Evolutionary conservation across 2,113 vertebrate genomes (phyloP), one percentile per base, ranked within the genome.

Genomic region (Pyrgilauda ruficollis): DNA sequence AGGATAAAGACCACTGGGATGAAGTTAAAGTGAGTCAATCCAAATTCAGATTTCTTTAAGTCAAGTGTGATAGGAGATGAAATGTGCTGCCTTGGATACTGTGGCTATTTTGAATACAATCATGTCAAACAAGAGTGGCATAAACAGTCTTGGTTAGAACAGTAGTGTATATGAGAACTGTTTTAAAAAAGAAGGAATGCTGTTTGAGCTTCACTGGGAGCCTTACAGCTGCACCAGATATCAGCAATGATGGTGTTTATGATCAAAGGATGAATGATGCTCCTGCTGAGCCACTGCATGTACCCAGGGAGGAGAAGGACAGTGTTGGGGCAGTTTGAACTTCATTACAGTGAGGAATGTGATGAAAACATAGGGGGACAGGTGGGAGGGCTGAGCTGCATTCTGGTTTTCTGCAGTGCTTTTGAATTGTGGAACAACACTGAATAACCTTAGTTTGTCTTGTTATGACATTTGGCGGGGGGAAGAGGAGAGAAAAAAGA

Each of bases 1-100:
- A 99, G 85, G 99, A 99, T 96, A 99, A 97, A 96, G 99, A 99
- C 95, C 98, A 99, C 96, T 99, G 99, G 99, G 99, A 99, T 68
- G 99, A 99, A 74, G 99, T 99, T 70, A 99, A 99, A 98, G 99
- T 99, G 67, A 98, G 98, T 94, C 31, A 41, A 10, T 70, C 39
- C 6, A 33, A 66, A 67, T 78, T 76, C 66, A 86, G 23, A 41
- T 64, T 89, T 91, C 70, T 82, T 82, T 30, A 61, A 74, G 13
- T 64, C 19, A 62, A 64, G 14, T 56, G 58, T 70, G 35, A 24
- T 69, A 72, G 49, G 52, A 79, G 67, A 79, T 52, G 21, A 39
- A 37, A 23, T 78, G 49, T 78, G 50, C 62, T 84, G 87, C 49
- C 58, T 63, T 94, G 83, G 73, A 90, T 35, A 59, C 55, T 16